Evolutionary conservation across 2,113 vertebrate genomes (phyloP), one percentile per base, ranked within the genome.

Genomic region (Notarius lentiginosus): DNA sequence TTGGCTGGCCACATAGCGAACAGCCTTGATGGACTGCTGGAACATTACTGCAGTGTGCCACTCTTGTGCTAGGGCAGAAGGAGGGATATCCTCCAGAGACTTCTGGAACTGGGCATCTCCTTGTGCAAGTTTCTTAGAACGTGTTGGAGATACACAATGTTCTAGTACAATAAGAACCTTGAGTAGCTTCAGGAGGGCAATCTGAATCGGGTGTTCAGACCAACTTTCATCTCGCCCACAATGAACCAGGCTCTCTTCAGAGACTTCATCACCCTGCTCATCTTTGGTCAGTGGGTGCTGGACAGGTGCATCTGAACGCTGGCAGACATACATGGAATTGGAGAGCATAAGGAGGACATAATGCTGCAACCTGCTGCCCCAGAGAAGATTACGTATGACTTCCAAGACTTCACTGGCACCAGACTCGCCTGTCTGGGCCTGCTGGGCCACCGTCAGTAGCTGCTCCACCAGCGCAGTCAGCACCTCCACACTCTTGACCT

Each of bases 401-500:
- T 97, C 96, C n/a, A 91, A 2, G 0, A 10, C 88, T 89, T 84
- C 91, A 22, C 83, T 91, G 0, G 95, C 87, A 84, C 7, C 89
- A 24, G 81, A 34, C 4, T 83, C 83, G 2, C 63, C 77, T 2
- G 65, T 96, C 0, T 94, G 92, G 0, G 92, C 89, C 87, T 94
- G 96, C 84, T 86, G 88, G 27, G 95, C 96, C 87, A 94, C 56
- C 0, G 79, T 81, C 12, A 95, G 91, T 84, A 99, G 93, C 91
- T 98, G 97, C 0, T 91, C 92, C 91, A 97, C 92, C 30, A 99
- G 89, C 8, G 96, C 92, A 2, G 97, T 97, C 73, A 99, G 92
- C 15, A 99, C 98, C 89, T 97, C 96, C 51, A 97, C 97, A 0
- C 98, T 98, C 89, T 98, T 98, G 82, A 99, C 97, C 94, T 99